Conservation (phyloP, 2,113 vertebrate genomes). For the Anoura caudifer region DNA sequence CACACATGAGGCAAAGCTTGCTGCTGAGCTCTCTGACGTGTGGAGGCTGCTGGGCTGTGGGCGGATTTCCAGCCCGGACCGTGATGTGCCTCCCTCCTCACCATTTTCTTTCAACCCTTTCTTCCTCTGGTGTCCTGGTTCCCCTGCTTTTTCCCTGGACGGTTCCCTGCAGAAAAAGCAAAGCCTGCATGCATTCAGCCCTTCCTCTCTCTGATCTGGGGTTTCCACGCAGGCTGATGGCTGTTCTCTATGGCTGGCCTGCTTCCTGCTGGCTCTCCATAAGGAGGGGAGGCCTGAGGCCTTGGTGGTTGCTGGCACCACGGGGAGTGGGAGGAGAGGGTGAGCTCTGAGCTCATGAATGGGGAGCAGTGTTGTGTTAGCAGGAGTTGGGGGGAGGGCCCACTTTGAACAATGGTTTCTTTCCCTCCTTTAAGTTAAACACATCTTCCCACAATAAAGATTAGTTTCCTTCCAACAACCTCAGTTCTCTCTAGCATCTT, state of each 20-base stretch:
- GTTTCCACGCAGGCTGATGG: neutral
- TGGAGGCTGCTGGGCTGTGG: neutral
- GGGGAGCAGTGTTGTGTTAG: fast-evolving
- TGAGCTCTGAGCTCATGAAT: neutral
- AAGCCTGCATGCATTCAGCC: neutral
- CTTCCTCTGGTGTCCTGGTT: neutral
- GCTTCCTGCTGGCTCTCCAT: neutral
- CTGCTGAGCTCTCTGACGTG: neutral
- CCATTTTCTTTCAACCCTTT: neutral
- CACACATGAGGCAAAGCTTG: neutral
- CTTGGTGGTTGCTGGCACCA: neutral
- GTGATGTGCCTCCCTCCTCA: neutral
- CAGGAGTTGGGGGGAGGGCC: no score
- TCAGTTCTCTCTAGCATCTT: neutral
- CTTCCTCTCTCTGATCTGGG: neutral
- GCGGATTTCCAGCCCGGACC: neutral
- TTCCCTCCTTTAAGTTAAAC: neutral
- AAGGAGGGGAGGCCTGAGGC: no score
- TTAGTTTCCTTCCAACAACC: neutral
- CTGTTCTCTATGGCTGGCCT: neutral
- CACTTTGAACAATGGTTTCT: neutral
- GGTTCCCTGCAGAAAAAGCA: neutral
- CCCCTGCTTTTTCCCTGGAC: neutral
- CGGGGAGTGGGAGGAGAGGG: neutral
- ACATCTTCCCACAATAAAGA: neutral